Evolutionary conservation across 2,113 vertebrate genomes (phyloP), one percentile per base, ranked within the genome.

Genomic region (Egretta garzetta): DNA sequence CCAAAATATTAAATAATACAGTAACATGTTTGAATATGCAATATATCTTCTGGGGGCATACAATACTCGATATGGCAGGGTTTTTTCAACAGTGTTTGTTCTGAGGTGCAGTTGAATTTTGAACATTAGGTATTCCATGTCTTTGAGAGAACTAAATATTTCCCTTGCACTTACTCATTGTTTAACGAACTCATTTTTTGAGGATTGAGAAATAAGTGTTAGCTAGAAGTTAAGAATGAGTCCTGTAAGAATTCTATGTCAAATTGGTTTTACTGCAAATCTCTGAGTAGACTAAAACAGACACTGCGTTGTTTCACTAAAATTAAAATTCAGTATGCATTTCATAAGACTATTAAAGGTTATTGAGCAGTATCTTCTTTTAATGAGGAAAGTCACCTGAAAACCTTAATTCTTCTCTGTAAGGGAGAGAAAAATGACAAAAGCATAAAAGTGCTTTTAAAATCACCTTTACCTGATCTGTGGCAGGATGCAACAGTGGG

Each of bases 41-140:
- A 0, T 72, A 0, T 24, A 3, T 39, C 10, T 66, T 62, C 20
- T 21, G 52, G 17, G 17, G 37, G 7, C 24, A 27, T 32, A 27
- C 30, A 56, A 1, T 71, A 33, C 22, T 26, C 49, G 20, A 27
- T 66, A 6, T 28, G 32, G 4, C 9, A 72, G 32, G 1, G 1
- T 28, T 50, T 74, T 77, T 88, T 71, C 50, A 62, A 2, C 19
- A 45, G 14, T 8, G n/a, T 24, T 72, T 72, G 43, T 80, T 88
- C 37, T 73, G 75, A 83, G 32, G 18, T 67, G 37, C 64, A 43
- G 1, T 12, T 89, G 32, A 27, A 37, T 72, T 83, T 82, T 70
- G 35, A 88, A 26, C 12, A 8, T 35, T 15, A 24, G 18, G 0
- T 70, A 7, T 82, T 80, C 32, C 60, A 7, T 63, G 39, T 58